phyloP scores from a whole-genome alignment of 2,113 vertebrate genomes.

The Tupaia tana region DNA sequence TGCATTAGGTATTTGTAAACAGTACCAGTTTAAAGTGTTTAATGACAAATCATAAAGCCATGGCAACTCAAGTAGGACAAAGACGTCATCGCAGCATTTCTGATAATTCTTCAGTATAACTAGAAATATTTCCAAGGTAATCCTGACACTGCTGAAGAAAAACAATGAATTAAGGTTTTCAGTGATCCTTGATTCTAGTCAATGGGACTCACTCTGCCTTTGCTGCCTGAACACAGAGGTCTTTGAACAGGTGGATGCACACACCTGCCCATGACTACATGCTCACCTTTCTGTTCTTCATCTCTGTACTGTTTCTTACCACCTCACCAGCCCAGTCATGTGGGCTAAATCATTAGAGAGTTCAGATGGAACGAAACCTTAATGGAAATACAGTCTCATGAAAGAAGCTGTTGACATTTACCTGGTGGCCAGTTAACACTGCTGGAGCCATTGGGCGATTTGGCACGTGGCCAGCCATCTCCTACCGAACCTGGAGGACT shows the following conservation, averaged over 20 bases:
- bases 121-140: not conserved
- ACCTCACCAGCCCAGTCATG: not conserved
- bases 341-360: not conserved
- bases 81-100: not conserved
- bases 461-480: slow-evolving; percentile 99
- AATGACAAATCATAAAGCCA: not conserved
- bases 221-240: not conserved
- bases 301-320: not conserved
- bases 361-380: accelerated
- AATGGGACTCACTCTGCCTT: not conserved
- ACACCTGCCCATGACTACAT: accelerated
- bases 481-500: slow-evolving; percentile 98
- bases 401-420: slow-evolving; percentile 37
- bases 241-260: not conserved
- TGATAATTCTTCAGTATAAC: not conserved
- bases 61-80: not conserved
- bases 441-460: slow-evolving; percentile 98
- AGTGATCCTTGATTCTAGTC: not conserved
- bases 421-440: slow-evolving; percentile 98
- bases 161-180: accelerated
- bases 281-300: too few species aligned
- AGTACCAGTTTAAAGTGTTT: not conserved
- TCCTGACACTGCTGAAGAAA: not conserved
- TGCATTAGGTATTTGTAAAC: not conserved
- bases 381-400: accelerated